Percentiles rank a stretch among this genome's conserved stretches.
Conservation (phyloP, 2,113 vertebrate genomes). For the Eubucco bourcierii region DNA sequence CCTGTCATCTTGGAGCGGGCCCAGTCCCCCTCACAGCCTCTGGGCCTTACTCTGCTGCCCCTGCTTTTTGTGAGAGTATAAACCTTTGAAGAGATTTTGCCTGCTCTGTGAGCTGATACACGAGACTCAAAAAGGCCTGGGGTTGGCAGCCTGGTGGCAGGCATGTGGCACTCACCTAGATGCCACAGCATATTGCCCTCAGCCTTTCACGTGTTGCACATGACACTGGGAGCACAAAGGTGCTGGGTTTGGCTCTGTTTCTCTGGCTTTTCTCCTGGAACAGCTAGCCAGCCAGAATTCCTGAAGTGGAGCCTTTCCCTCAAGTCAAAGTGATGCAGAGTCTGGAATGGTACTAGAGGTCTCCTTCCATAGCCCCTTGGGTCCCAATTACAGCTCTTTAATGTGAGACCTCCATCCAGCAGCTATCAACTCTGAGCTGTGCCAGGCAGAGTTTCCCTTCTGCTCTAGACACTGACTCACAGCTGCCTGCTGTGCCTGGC, state of each 20-base stretch:
- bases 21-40: not conserved
- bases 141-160: not conserved
- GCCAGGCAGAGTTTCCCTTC: not conserved
- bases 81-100: not conserved
- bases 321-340: not conserved
- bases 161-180: not conserved
- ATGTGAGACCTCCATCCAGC: not conserved
- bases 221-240: not conserved
- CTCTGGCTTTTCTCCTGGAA: not conserved
- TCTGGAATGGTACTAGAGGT: not conserved
- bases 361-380: not conserved
- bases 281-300: not conserved
- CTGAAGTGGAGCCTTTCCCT: not conserved
- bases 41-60: not conserved
- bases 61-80: not conserved
- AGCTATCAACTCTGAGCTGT: not conserved
- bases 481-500: not conserved
- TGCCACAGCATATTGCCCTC: not conserved
- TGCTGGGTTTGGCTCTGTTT: not conserved
- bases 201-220: not conserved
- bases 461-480: not conserved
- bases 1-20: not conserved
- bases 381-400: slow-evolving; percentile 9
- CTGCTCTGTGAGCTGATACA: not conserved
- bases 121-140: not conserved